phyloP scores from a whole-genome alignment of 2,113 vertebrate genomes.

The Antigone vipio region DNA sequence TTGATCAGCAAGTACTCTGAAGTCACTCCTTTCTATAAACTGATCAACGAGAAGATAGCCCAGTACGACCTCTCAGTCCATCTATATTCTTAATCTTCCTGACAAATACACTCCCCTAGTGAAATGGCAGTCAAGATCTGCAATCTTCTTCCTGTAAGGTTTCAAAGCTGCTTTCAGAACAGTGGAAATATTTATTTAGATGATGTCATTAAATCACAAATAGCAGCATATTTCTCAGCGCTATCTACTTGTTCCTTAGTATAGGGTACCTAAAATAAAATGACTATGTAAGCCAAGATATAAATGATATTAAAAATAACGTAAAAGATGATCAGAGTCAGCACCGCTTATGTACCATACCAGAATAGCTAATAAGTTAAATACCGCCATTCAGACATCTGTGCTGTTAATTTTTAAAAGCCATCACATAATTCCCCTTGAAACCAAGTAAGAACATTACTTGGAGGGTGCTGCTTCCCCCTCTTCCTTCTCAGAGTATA shows the following conservation, averaged over 20 bases:
- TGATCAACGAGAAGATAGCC: background rate
- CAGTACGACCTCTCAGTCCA: background rate
- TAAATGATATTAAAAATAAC: background rate
- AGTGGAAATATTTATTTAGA: constrained; percentile 17
- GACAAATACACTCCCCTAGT: background rate
- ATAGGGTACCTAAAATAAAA: constrained; percentile 25
- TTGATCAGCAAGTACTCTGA: background rate
- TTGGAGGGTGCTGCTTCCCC: background rate
- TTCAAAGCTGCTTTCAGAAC: background rate
- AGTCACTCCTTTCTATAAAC: background rate
- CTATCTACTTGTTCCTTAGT: background rate
- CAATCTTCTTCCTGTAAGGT: background rate
- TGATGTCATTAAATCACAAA: background rate
- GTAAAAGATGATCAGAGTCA: background rate
- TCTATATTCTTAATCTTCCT: background rate
- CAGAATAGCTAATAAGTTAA: constrained; percentile 45
- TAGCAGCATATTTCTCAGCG: background rate
- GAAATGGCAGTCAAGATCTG: background rate
- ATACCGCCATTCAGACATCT: constrained; percentile 18
- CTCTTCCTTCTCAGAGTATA: background rate
- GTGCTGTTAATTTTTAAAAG: background rate
- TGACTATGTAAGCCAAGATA: background rate
- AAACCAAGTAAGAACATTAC: background rate
- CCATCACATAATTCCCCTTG: background rate
- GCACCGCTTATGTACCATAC: background rate